Percentiles rank a stretch among this genome's conserved stretches.
Conservation (phyloP, 2,888 invertebrate species). For the Mermis nigrescens region DNA sequence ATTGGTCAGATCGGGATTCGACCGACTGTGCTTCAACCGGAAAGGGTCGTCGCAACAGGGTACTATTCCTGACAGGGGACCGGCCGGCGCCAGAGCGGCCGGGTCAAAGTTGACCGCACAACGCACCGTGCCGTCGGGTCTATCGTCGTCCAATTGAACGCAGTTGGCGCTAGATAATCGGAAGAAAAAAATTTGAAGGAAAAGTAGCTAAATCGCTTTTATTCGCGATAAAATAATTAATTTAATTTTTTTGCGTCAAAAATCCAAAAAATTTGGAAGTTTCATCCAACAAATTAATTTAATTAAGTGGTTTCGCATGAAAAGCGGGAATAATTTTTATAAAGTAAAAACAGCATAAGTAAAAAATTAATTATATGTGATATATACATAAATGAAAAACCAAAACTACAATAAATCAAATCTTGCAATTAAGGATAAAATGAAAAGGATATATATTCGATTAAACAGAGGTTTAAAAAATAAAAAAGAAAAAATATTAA, state of each 20-base stretch:
- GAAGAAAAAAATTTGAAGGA: not conserved
- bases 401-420: too few species aligned
- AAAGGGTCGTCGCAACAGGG: not conserved
- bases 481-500: too few species aligned
- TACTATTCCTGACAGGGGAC: not conserved
- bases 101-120: not conserved
- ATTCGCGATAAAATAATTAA: not conserved
- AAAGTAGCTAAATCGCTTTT: not conserved
- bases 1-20: constrained; percentile 33
- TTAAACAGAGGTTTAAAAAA: too few species aligned
- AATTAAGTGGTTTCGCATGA: too few species aligned
- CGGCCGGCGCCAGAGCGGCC: not conserved
- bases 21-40: constrained; percentile 27
- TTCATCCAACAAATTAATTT: too few species aligned
- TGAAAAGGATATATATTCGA: too few species aligned
- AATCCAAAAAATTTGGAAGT: too few species aligned
- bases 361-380: too few species aligned
- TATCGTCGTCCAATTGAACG: not conserved
- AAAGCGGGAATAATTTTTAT: too few species aligned
- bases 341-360: too few species aligned
- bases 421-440: too few species aligned
- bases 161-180: not conserved
- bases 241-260: not conserved
- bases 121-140: not conserved
- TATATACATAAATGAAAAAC: too few species aligned